Conservation (phyloP, 2,888 invertebrate genomes). For the Ochropleura plecta region DNA sequence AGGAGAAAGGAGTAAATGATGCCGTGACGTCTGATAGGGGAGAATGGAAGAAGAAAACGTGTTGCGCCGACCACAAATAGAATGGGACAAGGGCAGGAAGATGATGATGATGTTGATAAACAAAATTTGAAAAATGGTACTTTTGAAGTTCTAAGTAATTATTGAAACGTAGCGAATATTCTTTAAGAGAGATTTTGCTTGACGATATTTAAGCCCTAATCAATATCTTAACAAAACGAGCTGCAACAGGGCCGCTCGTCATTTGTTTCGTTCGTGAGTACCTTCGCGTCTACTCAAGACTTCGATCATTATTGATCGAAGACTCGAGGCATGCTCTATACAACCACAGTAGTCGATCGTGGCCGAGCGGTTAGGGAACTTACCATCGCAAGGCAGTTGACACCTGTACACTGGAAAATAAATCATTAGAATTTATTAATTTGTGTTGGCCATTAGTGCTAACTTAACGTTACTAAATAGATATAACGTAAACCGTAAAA, state of each 20-base stretch:
- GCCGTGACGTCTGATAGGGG: too few relatives aligned
- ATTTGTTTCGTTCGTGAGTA: not conserved
- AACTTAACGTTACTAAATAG: not conserved
- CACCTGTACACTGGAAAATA: not conserved
- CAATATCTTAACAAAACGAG: not conserved
- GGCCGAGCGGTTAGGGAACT: not conserved
- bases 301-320: too few relatives aligned
- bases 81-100: too few relatives aligned
- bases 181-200: not conserved
- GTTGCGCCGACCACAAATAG: too few relatives aligned
- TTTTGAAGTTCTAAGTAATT: not conserved
- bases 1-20: too few relatives aligned
- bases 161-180: not conserved
- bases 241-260: not conserved
- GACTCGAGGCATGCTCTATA: not conserved
- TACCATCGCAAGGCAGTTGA: not conserved
- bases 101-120: too few relatives aligned
- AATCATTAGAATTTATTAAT: not conserved
- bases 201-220: not conserved
- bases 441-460: not conserved
- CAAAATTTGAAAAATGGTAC: not conserved
- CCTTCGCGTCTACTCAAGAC: not conserved
- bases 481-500: not conserved
- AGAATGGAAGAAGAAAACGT: too few relatives aligned
- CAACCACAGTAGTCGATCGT: not conserved